Conservation (phyloP, 1,140 invertebrate species). For the Ditylenchus dipsaci region DNA sequence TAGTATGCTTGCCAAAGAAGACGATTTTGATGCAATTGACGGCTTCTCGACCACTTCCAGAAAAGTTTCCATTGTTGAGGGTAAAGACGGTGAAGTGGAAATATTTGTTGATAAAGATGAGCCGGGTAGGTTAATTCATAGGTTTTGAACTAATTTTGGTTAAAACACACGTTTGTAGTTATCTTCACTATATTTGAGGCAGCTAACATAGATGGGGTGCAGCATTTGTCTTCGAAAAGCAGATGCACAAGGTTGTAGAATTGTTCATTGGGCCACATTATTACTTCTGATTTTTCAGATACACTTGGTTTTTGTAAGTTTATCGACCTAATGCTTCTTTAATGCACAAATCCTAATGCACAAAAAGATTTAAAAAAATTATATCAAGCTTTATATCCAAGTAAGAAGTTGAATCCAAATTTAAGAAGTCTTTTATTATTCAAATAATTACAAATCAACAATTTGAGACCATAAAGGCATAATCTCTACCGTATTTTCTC, state of each 20-base stretch:
- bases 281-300: not conserved
- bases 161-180: not conserved
- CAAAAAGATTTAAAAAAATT: no score
- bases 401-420: no score
- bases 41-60: not conserved
- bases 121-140: not conserved
- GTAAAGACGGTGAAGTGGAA: constrained; percentile 25
- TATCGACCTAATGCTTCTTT: no score
- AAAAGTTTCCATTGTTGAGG: not conserved
- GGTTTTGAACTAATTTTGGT: no score
- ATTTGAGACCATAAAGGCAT: no score
- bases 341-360: no score
- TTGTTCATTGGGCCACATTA: not conserved
- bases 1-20: constrained; percentile 1
- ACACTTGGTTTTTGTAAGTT: not conserved
- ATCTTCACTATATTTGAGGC: constrained; percentile 40
- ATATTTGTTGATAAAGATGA: constrained; percentile 43
- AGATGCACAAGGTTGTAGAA: constrained; percentile 28
- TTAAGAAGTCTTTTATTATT: no score
- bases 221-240: constrained; percentile 34
- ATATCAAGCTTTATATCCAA: no score
- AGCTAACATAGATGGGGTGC: constrained; percentile 40
- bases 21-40: constrained; percentile 8
- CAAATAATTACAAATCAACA: no score
- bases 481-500: no score